These are phyloP conservation scores for Ctenodactylus gundi DNA, from an alignment of 2,113 vertebrate genomes.

Conservation along the genomic window DNA sequence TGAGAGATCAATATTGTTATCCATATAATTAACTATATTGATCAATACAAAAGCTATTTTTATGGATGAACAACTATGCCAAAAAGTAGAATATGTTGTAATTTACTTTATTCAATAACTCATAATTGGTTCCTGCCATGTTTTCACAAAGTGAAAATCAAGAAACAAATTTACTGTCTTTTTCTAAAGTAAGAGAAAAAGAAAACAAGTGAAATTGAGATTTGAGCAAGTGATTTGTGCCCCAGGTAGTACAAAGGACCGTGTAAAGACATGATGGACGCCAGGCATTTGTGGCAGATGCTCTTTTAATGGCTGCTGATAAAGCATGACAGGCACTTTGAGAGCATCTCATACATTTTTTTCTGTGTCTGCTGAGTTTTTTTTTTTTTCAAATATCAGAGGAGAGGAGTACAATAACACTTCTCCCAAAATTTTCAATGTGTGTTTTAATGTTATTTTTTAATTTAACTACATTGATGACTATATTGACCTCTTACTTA, in stretches of 20 bases:
- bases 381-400: constrained; percentile 40
- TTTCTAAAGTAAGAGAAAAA: constrained; percentile 63
- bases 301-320: constrained; percentile 68
- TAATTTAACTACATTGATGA: too few relatives aligned
- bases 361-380: neutral
- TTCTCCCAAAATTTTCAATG: constrained; percentile 17
- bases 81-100: constrained; percentile 71
- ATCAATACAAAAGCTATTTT: constrained; percentile 63
- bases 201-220: constrained; percentile 43
- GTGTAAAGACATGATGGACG: constrained; percentile 57
- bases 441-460: neutral
- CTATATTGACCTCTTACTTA: too few relatives aligned
- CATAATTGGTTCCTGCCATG: constrained; percentile 73
- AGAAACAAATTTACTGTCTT: constrained; percentile 62
- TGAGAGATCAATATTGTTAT: neutral
- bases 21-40: constrained; percentile 23
- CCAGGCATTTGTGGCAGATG: constrained; percentile 78
- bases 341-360: constrained; percentile 55
- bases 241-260: neutral
- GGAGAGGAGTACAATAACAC: neutral
- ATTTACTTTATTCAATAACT: constrained; percentile 69
- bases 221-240: constrained; percentile 64
- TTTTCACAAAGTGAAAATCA: constrained; percentile 50
- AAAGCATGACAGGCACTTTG: constrained; percentile 69
- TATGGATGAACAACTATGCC: constrained; percentile 72